Base-by-base conservation (phyloP, 2,113 vertebrate species). In the Dicerorhinus sumatrensis region DNA sequence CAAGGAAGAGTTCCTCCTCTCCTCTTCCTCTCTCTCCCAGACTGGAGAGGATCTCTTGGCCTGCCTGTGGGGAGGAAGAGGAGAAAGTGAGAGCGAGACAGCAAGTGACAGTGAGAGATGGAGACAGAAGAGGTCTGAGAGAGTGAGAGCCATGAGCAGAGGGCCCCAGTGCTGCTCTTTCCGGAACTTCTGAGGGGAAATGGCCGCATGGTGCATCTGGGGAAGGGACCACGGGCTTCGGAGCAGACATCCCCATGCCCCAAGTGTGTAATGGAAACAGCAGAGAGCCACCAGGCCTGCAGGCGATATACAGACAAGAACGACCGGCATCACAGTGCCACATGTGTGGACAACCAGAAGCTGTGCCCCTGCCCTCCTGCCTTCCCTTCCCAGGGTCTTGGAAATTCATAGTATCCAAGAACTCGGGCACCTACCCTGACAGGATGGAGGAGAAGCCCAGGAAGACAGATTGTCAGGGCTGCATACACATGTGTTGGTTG, bases 401-500 rank as follows among this genome's bases (percentile, higher is more conserved):
- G 54, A 75, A 62, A 54, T 65, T 56, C 33, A 2, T 1, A 46
- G 67, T 13, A 48, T 39, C n/a, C 54, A 73, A 58, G 69, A 69
- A 25, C 2, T 11, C 39, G 48, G 12, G 29, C 18, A 46, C 25
- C 29, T 46, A 17, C 16, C 27, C 29, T 31, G 16, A 54, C 12
- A 51, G 51, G 27, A 4, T 27, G 1, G 17, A 18, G 46, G 2
- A 79, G 80, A 77, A 82, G 39, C 23, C 73, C 42, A 27, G 51
- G 76, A 31, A 91, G 48, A 31, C 0, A 0, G 14, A 29, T 13
- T 42, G 17, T 58, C 70, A 29, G 29, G 11, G 33, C 17, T 8
- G 10, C 12, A 29, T 5, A 31, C 0, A 0, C 8, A 9, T 36
- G 16, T 31, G 7, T 8, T 48, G 13, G 21, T 46, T 76, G 8